These are phyloP conservation scores for Caenorhabditis auriculariae DNA, from an alignment of 2,888 invertebrate species.

Conservation along the genomic window DNA sequence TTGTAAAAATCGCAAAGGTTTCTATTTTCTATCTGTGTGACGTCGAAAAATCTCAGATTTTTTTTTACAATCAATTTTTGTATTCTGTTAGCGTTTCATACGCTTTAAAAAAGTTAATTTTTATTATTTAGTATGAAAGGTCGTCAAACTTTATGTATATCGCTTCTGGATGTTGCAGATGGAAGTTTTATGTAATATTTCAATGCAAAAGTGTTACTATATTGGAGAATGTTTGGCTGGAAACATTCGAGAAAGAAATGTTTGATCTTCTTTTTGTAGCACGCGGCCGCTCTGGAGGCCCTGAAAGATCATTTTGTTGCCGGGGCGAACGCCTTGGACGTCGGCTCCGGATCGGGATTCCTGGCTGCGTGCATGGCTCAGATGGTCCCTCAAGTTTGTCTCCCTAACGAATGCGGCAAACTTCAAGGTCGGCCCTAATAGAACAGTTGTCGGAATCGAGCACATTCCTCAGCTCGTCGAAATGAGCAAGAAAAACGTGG, in stretches of 20 bases:
- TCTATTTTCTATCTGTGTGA: no score
- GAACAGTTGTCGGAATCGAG: constrained; percentile 81
- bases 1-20: no score
- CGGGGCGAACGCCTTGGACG: constrained; percentile 78
- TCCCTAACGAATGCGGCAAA: neutral
- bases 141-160: no score
- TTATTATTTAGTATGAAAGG: no score
- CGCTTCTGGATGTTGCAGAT: no score
- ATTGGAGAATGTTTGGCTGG: neutral
- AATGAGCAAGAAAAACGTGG: constrained; percentile 77
- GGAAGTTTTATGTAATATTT: no score
- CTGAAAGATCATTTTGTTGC: constrained; percentile 77
- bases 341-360: constrained; percentile 91
- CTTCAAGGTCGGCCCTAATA: constrained; percentile 69
- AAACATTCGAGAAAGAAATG: neutral
- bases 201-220: no score
- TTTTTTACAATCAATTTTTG: no score
- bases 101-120: no score
- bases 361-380: constrained; percentile 86
- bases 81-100: no score
- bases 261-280: constrained; percentile 69
- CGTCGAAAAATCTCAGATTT: no score
- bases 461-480: constrained; percentile 82
- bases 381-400: no score
- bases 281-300: constrained; percentile 85